Evolutionary conservation across 2,797 vertebrate genomes (phyloP).

Genomic region (Coregonus suidteri): DNA sequence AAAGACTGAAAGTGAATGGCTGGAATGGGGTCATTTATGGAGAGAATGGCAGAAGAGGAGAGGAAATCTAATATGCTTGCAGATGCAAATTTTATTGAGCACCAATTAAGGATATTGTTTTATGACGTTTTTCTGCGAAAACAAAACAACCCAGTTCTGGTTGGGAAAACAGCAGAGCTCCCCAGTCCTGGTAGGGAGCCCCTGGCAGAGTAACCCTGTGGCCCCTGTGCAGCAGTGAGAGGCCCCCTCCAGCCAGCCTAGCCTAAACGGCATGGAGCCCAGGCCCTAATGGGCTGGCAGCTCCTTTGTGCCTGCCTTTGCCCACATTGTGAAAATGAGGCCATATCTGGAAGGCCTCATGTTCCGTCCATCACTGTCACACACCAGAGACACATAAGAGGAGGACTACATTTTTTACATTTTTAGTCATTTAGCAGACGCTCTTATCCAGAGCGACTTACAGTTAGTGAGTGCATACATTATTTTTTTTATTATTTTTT

Average conservation of each 20-base stretch:
- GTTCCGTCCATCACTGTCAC: conserved; percentile 74
- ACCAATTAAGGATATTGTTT: conserved; percentile 81
- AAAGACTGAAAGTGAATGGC: conserved; percentile 70
- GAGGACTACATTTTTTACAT: background rate
- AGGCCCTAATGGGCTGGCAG: conserved; percentile 71
- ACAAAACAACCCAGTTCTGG: conserved; percentile 41
- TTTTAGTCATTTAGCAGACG: too few relatives aligned
- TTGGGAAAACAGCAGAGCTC: conserved; percentile 58
- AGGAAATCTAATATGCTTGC: conserved; percentile 80
- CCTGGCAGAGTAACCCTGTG: conserved; percentile 37
- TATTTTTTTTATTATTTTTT: too few relatives aligned
- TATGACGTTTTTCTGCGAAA: conserved; percentile 75
- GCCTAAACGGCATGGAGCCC: conserved; percentile 61
- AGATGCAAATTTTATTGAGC: conserved; percentile 83
- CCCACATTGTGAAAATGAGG: conserved; percentile 78
- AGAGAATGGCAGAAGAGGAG: conserved; percentile 64
- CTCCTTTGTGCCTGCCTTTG: conserved; percentile 72
- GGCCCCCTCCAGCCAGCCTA: conserved; percentile 16
- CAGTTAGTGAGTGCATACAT: too few relatives aligned
- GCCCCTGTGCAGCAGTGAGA: conserved; percentile 9
- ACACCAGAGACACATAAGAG: conserved; percentile 57
- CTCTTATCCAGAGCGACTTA: too few relatives aligned
- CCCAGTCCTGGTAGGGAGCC: conserved; percentile 37
- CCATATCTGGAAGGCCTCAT: conserved; percentile 61
- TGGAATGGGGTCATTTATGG: conserved; percentile 63